A percentile compares a stretch with the other conserved stretches of the same genome.
Evolutionary conservation across 2,888 invertebrate species (phyloP).

Genomic region (Alcis repandata): DNA sequence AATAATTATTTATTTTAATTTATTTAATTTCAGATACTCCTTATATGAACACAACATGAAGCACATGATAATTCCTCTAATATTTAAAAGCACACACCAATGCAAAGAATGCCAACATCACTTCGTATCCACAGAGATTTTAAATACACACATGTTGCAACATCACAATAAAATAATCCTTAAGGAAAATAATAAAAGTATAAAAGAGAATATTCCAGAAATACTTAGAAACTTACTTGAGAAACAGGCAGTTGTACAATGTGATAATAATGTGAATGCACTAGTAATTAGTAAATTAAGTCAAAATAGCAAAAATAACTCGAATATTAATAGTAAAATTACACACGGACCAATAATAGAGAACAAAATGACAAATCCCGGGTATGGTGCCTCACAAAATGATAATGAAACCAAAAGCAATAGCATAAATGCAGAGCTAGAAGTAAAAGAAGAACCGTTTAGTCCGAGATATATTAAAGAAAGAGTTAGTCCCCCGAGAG

Average conservation of each 20-base stretch:
- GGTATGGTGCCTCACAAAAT: not conserved
- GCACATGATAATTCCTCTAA: constrained; percentile 65
- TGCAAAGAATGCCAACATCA: constrained; percentile 53
- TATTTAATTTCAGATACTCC: constrained; percentile 53
- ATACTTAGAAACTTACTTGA: constrained; percentile 35
- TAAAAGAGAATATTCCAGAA: constrained; percentile 25
- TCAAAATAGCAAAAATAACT: constrained; percentile 1
- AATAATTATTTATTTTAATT: not conserved
- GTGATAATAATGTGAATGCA: constrained; percentile 34
- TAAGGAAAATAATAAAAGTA: constrained; percentile 8
- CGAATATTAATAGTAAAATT: not conserved
- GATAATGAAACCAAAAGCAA: not conserved
- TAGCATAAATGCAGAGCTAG: not conserved
- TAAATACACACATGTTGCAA: constrained; percentile 50
- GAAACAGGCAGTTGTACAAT: constrained; percentile 34
- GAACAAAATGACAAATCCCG: not conserved
- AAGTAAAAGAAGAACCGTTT: constrained; percentile 5
- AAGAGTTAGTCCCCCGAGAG: not conserved
- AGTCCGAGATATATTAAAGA: constrained; percentile 1
- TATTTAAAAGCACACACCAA: constrained; percentile 48
- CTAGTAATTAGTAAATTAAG: constrained; percentile 6
- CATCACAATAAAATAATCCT: not conserved
- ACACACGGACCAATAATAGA: not conserved
- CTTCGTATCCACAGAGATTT: constrained; percentile 51
- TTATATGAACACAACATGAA: constrained; percentile 57